Base-by-base conservation (phyloP, 2,113 vertebrate species). In the Melanerpes formicivorus region DNA sequence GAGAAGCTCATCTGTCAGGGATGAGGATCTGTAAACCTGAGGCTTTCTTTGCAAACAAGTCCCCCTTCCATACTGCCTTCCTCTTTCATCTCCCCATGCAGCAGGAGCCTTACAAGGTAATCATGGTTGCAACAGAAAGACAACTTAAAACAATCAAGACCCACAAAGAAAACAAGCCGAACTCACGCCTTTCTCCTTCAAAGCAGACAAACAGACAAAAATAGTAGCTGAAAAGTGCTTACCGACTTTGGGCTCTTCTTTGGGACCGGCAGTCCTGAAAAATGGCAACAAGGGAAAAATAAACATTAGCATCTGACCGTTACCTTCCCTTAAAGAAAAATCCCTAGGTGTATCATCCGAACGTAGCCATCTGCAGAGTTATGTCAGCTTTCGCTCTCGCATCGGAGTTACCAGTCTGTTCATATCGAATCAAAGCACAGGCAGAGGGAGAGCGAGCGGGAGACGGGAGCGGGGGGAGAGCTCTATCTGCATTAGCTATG, bases 161-260 rank as follows among this genome's bases (percentile, higher is more conserved):
- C 71, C 93, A 90, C 62, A 93, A 93, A 79, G 71, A 77, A 80
- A 75, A 84, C 71, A 70, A 92, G 15, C 85, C 18, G 2, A 92
- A 96, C 92, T 93, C 90, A 87, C n/a, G 70, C 84, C 54, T 74
- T 62, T 23, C 34, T 25, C 93, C 48, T 27, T 46, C 50, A 37
- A 67, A 76, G 54, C 93, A 82, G 62, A 93, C 93, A 90, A 54
- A 95, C 89, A 90, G 75, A 92, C 95, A 96, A 64, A 94, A 87
- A 90, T 93, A 98, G 96, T 80, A 97, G 84, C 93, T 93, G 93
- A 90, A 96, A 90, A 97, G 94, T 97, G 97, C 99, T 99, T 98
- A 99, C 99, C 99, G 99, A 98, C 98, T 99, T 99, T 80, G 99
- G 99, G 98, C 99, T 99, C 98, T 99, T 99, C 98, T 99, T 99